Conservation (phyloP, 2,113 vertebrate genomes). For the Pantherophis guttatus region DNA sequence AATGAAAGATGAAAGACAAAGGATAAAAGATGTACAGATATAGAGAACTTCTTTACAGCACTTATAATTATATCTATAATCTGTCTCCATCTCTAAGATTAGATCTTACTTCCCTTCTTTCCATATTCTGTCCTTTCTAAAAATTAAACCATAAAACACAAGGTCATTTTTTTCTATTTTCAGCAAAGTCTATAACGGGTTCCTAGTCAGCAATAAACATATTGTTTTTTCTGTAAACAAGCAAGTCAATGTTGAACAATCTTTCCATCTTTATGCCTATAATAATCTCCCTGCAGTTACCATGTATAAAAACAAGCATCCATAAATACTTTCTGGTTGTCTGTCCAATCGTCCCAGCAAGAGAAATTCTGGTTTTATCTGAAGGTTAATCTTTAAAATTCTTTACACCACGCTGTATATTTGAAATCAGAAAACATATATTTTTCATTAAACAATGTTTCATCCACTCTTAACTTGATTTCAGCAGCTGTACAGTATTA, state of each 20-base stretch:
- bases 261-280: not conserved
- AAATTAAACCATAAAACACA: not conserved
- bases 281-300: not conserved
- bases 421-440: conserved; percentile 32
- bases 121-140: not conserved
- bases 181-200: not conserved
- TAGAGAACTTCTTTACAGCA: not conserved
- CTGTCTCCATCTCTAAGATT: not conserved
- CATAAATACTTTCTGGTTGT: not conserved
- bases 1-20: not conserved
- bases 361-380: not conserved
- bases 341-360: not conserved
- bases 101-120: not conserved
- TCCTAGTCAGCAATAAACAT: not conserved
- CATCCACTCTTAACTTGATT: conserved; percentile 40
- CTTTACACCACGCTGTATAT: not conserved
- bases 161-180: not conserved
- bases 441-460: conserved; percentile 48
- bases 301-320: not conserved
- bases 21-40: not conserved
- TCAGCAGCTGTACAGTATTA: not conserved
- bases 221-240: not conserved
- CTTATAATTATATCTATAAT: not conserved
- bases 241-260: not conserved
- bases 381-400: not conserved